These are phyloP conservation scores for Diadromus collaris DNA, from an alignment of 2,888 invertebrate species.

Conservation along the genomic window DNA sequence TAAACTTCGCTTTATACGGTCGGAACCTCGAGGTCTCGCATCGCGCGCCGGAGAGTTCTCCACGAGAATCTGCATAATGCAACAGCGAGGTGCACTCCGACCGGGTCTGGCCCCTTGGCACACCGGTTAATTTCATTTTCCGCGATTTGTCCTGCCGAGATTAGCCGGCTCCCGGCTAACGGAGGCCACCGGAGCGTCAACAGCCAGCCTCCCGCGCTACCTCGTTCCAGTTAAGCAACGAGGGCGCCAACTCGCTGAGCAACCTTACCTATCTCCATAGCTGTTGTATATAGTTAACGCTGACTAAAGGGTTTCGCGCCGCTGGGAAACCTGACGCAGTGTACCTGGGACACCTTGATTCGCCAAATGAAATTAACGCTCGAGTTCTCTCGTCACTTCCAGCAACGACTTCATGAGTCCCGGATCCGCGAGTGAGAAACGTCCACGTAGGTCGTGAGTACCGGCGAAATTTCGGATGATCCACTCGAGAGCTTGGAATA, in stretches of 20 bases:
- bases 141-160: slow-evolving; percentile 63
- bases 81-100: slow-evolving; percentile 63
- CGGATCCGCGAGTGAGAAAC: slow-evolving; percentile 2
- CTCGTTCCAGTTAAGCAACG: slow-evolving; percentile 40
- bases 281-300: slow-evolving; percentile 32
- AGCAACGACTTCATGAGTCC: slow-evolving; percentile 40
- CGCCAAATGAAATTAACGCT: slow-evolving; percentile 56
- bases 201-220: slow-evolving; percentile 23
- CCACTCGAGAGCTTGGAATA: slow-evolving; percentile 29
- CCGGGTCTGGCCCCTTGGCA: slow-evolving; percentile 15
- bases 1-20: slow-evolving; percentile 69
- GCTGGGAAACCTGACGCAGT: slow-evolving; percentile 54
- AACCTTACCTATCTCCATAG: slow-evolving; percentile 10
- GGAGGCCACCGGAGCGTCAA: slow-evolving; percentile 17
- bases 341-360: slow-evolving; percentile 50
- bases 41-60: slow-evolving; percentile 30
- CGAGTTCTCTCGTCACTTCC: slow-evolving; percentile 44
- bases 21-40: slow-evolving; percentile 8
- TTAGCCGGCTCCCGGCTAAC: slow-evolving; percentile 58
- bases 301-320: slow-evolving; percentile 40
- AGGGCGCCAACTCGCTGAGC: slow-evolving; percentile 39
- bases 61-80: slow-evolving; percentile 71
- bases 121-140: slow-evolving; percentile 65
- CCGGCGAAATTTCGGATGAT: slow-evolving; percentile 42
- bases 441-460: background rate